Percentiles rank a stretch among this genome's conserved stretches.
Conservation (phyloP, 2,888 invertebrate species). For the Blastobasis lacticolella region DNA sequence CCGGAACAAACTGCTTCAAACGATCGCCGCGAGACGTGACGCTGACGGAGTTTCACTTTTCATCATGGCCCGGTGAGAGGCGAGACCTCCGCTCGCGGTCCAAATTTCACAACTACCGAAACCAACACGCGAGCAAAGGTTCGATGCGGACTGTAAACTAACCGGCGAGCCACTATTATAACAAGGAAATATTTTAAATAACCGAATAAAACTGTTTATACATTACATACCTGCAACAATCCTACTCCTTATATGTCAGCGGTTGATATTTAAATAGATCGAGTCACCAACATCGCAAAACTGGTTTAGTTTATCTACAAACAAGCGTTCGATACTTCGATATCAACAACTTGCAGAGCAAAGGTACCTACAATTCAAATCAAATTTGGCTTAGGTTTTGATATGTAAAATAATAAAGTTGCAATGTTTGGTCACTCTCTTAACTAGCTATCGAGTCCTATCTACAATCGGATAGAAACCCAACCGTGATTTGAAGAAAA, state of each 20-base stretch:
- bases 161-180: too few species aligned
- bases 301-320: too few species aligned
- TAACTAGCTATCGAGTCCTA: slow-evolving; percentile 11
- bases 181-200: too few species aligned
- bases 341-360: too few species aligned
- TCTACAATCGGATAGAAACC: slow-evolving; percentile 16
- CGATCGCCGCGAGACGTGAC: slow-evolving; percentile 51
- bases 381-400: too few species aligned
- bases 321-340: too few species aligned
- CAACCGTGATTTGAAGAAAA: slow-evolving; percentile 36
- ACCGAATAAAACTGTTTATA: neutral
- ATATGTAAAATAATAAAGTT: too few species aligned
- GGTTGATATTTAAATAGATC: slow-evolving; percentile 33
- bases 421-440: neutral
- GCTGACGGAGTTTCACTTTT: slow-evolving; percentile 68
- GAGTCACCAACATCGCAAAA: neutral
- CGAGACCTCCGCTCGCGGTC: slow-evolving; percentile 57
- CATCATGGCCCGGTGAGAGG: slow-evolving; percentile 69
- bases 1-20: slow-evolving; percentile 63
- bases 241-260: slow-evolving; percentile 27
- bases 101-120: slow-evolving; percentile 67
- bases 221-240: slow-evolving; percentile 1
- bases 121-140: slow-evolving; percentile 20
- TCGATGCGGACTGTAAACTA: too few species aligned
- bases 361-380: too few species aligned